These are phyloP conservation scores for Pteropus rufus DNA, from an alignment of 2,797 vertebrate genomes.

Conservation along the genomic window DNA sequence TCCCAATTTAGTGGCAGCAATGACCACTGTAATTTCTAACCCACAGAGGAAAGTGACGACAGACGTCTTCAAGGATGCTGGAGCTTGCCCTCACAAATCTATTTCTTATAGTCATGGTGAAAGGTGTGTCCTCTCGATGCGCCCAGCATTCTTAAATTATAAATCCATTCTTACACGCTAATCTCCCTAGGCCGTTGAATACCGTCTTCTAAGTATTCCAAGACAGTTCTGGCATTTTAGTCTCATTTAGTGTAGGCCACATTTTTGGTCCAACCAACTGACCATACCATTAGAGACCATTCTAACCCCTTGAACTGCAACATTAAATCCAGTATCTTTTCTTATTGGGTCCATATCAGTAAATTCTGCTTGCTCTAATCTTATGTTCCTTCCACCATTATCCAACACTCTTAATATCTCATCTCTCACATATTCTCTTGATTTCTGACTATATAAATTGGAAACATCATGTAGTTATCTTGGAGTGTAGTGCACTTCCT, in stretches of 20 bases:
- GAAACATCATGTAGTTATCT: neutral
- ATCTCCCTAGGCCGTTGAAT: neutral
- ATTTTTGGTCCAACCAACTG: neutral
- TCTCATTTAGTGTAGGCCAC: neutral
- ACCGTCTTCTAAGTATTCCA: neutral
- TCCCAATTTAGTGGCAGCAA: neutral
- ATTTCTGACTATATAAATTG: neutral
- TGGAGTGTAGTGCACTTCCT: too few species aligned
- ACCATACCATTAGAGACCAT: neutral
- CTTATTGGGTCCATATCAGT: neutral
- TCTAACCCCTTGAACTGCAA: neutral
- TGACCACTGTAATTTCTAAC: neutral
- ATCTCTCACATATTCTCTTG: neutral
- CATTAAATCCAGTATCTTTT: neutral
- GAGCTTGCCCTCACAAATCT: neutral
- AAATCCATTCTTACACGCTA: too few species aligned
- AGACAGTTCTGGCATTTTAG: neutral
- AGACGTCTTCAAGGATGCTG: neutral
- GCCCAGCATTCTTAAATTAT: neutral
- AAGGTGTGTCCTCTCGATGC: neutral
- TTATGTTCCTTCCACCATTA: neutral
- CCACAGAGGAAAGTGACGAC: neutral
- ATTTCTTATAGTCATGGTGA: neutral
- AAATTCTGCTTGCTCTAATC: neutral
- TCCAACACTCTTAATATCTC: neutral